Evolutionary conservation across 2,888 invertebrate genomes (phyloP).

Genomic region (Biston stratarius): DNA sequence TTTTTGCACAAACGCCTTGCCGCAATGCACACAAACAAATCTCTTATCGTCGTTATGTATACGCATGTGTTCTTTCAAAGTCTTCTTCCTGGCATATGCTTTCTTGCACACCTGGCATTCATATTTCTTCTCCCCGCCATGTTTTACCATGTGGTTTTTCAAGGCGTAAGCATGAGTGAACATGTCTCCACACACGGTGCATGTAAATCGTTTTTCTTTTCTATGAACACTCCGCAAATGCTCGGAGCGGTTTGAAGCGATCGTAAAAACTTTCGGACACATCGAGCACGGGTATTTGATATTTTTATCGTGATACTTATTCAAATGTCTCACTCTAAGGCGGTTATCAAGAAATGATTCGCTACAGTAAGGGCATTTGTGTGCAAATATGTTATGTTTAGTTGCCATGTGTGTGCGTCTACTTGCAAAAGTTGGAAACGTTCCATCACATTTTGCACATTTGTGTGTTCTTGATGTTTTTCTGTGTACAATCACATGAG

Average conservation of each 20-base stretch:
- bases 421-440: constrained; percentile 59
- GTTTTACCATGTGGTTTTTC: constrained; percentile 68
- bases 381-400: constrained; percentile 2
- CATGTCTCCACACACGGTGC: constrained; percentile 41
- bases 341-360: constrained; percentile 67
- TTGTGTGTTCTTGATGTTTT: constrained; percentile 44
- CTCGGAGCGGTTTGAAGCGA: constrained; percentile 70
- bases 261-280: constrained; percentile 71
- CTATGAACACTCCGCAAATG: constrained; percentile 72
- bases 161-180: constrained; percentile 75
- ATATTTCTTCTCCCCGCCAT: constrained; percentile 62
- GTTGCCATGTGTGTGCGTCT: constrained; percentile 43
- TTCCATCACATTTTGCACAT: constrained; percentile 67
- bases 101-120: constrained; percentile 32
- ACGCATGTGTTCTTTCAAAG: constrained; percentile 71
- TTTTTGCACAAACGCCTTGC: constrained; percentile 72
- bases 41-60: constrained; percentile 74
- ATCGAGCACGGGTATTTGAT: constrained; percentile 71
- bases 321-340: constrained; percentile 65
- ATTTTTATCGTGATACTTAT: constrained; percentile 62
- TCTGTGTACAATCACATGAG: constrained; percentile 21
- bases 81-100: constrained; percentile 64
- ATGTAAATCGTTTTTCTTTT: constrained; percentile 63
- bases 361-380: constrained; percentile 65
- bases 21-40: constrained; percentile 75